phyloP scores from a whole-genome alignment of 2,888 invertebrate genomes.

The Zygothrica quintamaculata region DNA sequence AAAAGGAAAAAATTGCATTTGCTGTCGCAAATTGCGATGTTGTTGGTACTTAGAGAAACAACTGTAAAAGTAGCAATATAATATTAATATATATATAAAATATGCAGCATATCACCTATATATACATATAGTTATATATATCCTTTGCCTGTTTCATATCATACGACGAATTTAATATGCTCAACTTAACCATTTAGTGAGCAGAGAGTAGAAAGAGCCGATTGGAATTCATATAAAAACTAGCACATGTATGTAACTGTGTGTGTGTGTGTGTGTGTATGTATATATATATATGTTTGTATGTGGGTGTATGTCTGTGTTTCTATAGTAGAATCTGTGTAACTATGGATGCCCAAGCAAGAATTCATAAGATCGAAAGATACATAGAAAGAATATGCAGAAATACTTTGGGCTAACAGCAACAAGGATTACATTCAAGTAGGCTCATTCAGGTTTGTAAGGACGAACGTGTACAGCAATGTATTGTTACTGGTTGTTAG shows the following conservation, averaged over 20 bases:
- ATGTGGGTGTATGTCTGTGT: no score
- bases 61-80: no score
- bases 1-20: no score
- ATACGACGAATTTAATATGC: neutral
- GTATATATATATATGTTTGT: no score
- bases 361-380: conserved; percentile 56
- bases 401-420: conserved; percentile 42
- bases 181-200: neutral
- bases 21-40: no score
- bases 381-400: conserved; percentile 46
- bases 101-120: no score
- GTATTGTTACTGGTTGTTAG: no score
- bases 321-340: no score
- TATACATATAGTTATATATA: neutral
- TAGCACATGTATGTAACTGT: conserved; percentile 6
- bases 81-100: no score
- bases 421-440: conserved; percentile 38
- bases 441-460: conserved; percentile 11
- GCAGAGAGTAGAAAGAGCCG: conserved; percentile 1
- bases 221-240: conserved; percentile 53
- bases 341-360: no score
- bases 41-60: no score
- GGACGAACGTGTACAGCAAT: no score
- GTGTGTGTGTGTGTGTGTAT: conserved; percentile 13
- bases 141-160: neutral